Evolutionary conservation across 2,797 vertebrate species (phyloP), one percentile per base, ranked within the genome.

Genomic region (Chrysocyon brachyurus): DNA sequence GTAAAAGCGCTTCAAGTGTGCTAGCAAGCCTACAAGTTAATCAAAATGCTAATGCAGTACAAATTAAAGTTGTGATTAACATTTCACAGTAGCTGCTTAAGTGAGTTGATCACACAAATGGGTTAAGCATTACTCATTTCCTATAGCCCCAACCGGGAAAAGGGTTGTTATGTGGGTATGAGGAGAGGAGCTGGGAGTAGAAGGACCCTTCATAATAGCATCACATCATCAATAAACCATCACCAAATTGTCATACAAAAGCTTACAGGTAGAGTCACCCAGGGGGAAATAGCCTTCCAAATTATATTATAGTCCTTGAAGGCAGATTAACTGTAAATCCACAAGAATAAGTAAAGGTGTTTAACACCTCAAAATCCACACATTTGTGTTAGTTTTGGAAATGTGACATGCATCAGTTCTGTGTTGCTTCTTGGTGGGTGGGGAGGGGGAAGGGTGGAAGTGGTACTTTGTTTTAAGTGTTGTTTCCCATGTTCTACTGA

Each of bases 11-110:
- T 99, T 99, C 99, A 99, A 99, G 99, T 99, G 98, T 97, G 98
- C 99, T 99, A 99, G 99, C 99, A 99, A 99, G 99, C 99, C 99
- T 98, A 98, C 99, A 99, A 99, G 99, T 99, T 99, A 99, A 99
- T 99, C 99, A 99, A 99, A 99, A 99, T 99, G 99, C 99, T 99
- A 99, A 99, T 99, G 99, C 99, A 98, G 99, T 99, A 99, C 99
- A 99, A 99, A 99, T 99, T 99, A 99, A 99, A 99, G 99, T 99
- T 99, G 99, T 99, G 99, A 99, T 99, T 99, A 99, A 99, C 99
- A 99, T 99, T 99, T 99, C 99, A 99, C 99, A 99, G 99, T 99
- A 99, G 99, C 99, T 99, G 99, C 99, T 99, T 99, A 99, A 99
- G 99, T 99, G 99, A 99, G 99, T 99, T 99, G 99, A 99, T 99